Evolutionary conservation across 2,888 invertebrate species (phyloP), one percentile per base, ranked within the genome.

Genomic region (Heteromurus nitidus): DNA sequence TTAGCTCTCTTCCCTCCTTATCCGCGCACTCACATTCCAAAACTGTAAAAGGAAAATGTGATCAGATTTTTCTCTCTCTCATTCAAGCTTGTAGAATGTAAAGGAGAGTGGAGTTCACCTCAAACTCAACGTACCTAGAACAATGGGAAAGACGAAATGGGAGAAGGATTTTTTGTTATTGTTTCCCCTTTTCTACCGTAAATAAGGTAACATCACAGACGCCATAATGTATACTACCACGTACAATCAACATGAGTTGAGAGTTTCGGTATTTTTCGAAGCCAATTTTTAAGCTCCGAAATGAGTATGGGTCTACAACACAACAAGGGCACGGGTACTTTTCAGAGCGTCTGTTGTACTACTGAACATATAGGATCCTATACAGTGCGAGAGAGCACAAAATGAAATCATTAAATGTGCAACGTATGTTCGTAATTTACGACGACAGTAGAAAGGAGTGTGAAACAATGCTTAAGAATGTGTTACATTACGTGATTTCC

Each of bases 321-420:
- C 13, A 2, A 44, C 13, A 44, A 42, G 47, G 47, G 42, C n/a
- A 26, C 47, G 26, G 24, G 28, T 72, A 44, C 22, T 26, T 65
- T 16, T 5, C 36, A 36, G 36, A 13, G 36, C 36, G 13, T 36
- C 5, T 13, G 36, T 13, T 9, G 13, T 36, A 36, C 7, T 36
- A 36, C 36, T 42, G 65, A 18, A 20, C 28, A 13, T 58, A 26
- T 9, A 16, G 26, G 26, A 67, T n/a, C 7, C 18, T n/a, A 28
- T 28, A 60, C 16, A 30, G 18, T 18, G 16, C 7, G 42, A 26
- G 26, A 18, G 26, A 13, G 20, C 13, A 47, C 55, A 72, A 60
- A 58, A 73, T 67, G 82, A 75, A 81, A 83, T 83, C 83, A 83
- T 83, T 85, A 85, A 84, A 85, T 82, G 83, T 85, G 83, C 82